Base-by-base conservation (phyloP, 2,888 invertebrate genomes). In the Dolichomitus sp. region DNA sequence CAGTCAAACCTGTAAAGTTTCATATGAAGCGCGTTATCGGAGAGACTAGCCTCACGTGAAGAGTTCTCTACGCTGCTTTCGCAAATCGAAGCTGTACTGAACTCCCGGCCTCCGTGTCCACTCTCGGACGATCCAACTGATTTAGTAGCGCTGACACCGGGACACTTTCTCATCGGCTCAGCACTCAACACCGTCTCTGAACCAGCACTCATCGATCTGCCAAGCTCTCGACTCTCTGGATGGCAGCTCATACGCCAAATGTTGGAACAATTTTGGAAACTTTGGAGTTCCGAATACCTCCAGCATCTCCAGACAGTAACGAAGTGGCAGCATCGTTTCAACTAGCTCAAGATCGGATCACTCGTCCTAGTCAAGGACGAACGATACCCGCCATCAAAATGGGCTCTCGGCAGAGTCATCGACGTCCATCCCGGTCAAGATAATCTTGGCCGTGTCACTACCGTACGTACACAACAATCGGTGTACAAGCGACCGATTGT, bases 231-330 rank as follows among this genome's bases (percentile, higher is more conserved):
- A 4, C 48, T 48, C 5, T 48, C 48, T 48, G 57, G 42, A 11
- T 66, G 23, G 59, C 59, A 59, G 33, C 33, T 59, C 3, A 11
- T 73, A 12, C 76, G n/a, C n/a, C n/a, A n/a, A n/a, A n/a, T n/a
- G n/a, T n/a, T n/a, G n/a, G n/a, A n/a, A n/a, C n/a, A n/a, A 74
- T 19, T 78, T 54, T 2, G 52, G 80, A 50, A 66, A 48, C 69
- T 70, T 5, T 85, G 87, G 85, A 68, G 68, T 0, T n/a, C 14
- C 0, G 81, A 85, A 23, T 85, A 87, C 54, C 70, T 85, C 2
- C 54, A 84, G 3, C 85, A 85, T 54, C 54, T 54, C 12, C 54
- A 40, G 68, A 76, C 33, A 57, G 80, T 50, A n/a, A 30, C 30
- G 3, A 76, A 83, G 19, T 86, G 85, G 85, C 48, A 80, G 2